Conservation (phyloP, 2,888 invertebrate species). For the Athetis lepigone region DNA sequence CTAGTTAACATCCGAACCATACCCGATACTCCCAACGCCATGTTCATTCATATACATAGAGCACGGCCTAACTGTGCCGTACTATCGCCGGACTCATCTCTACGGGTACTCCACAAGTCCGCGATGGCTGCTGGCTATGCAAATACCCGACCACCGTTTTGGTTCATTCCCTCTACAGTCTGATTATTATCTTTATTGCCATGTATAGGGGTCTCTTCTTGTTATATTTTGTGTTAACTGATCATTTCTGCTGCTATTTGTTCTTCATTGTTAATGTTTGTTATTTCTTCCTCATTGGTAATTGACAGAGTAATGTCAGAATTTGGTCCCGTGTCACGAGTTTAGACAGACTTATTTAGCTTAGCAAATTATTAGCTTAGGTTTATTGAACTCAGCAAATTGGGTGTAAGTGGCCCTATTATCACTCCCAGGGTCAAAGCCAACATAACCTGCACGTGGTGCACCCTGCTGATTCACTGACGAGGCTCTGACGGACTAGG, state of each 20-base stretch:
- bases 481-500: too few relatives aligned
- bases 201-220: conserved; percentile 36
- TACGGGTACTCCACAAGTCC: conserved; percentile 60
- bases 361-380: conserved; percentile 53
- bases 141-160: conserved; percentile 64
- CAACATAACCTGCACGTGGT: too few relatives aligned
- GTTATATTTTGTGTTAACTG: conserved; percentile 33
- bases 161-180: conserved; percentile 46
- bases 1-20: conserved; percentile 48
- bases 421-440: too few relatives aligned
- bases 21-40: conserved; percentile 25
- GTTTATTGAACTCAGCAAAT: too few relatives aligned
- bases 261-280: conserved; percentile 2
- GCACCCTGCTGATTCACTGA: too few relatives aligned
- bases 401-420: too few relatives aligned
- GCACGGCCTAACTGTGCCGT: conserved; percentile 52
- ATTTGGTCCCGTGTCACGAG: conserved; percentile 33
- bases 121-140: conserved; percentile 68
- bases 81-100: conserved; percentile 63
- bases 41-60: conserved; percentile 58
- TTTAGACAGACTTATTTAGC: conserved; percentile 40
- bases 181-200: conserved; percentile 64
- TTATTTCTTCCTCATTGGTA: background rate
- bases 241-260: conserved; percentile 18
- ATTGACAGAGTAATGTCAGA: background rate